Evolutionary conservation across 2,797 vertebrate genomes (phyloP), one percentile per base, ranked within the genome.

Genomic region (Sphenodon punctatus): DNA sequence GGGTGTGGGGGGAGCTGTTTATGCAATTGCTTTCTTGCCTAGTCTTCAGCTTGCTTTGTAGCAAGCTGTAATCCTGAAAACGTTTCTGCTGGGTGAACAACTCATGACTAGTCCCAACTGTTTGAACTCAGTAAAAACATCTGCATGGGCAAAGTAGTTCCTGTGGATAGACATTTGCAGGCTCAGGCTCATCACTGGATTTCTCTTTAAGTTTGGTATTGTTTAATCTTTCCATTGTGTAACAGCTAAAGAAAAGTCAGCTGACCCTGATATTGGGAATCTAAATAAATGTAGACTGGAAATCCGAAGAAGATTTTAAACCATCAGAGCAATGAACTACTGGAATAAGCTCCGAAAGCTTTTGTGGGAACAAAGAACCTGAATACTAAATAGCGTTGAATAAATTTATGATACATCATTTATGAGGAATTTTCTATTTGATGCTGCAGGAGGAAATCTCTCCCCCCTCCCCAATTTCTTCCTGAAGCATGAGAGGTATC

Each of bases 1-100:
- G n/a, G n/a, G n/a, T n/a, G n/a, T n/a, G n/a, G 30, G 72, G 78
- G 69, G 84, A 78, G 60, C 43, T 49, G 67, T 45, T 84, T 78
- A 76, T 80, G 38, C 76, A 80, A 74, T 80, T 71, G 23, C 36
- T 39, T 46, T 78, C 25, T 43, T 34, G 12, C 63, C 71, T n/a
- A 7, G 67, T 73, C 51, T 61, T 88, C 45, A 70, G 39, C 51
- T 78, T 75, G 27, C 48, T 25, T 76, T 74, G 23, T 69, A 65
- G 15, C 64, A 58, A 70, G 34, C 58, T 19, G 39, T 0, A 0
- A 30, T 87, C 23, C 41, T 71, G 64, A 56, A 22, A 36, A 19
- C 22, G n/a, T n/a, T 70, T 73, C 19, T 55, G 38, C 20, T 20
- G 42, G 34, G 78, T 19, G 53, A 66, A 67, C 68, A 48, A 4